Base-by-base conservation (phyloP, 2,113 vertebrate species). In the Gallinago jamesoni region DNA sequence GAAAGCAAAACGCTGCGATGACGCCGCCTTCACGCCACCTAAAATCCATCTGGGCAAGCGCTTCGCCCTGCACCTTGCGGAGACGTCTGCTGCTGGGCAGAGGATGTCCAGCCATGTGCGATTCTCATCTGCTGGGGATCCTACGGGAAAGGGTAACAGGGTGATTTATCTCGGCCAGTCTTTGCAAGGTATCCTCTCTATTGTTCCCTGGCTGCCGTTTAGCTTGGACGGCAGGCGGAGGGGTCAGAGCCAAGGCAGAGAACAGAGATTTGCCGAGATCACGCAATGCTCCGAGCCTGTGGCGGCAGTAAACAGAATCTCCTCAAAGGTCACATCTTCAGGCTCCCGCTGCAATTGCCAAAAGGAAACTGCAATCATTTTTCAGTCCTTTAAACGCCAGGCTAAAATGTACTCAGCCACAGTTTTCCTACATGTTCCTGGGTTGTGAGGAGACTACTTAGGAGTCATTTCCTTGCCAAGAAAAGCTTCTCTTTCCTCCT, bases 311-410 rank as follows among this genome's bases (percentile, higher is more conserved):
- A 98, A 98, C 96, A 96, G 84, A 96, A 93, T 89, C 94, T 94
- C 95, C 94, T 69, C 70, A 98, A 97, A 98, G 98, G 97, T 98
- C 98, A 97, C 96, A 90, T 77, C 96, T 86, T 53, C 56, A 80
- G 95, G 93, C 95, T 95, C 97, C 95, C 90, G 18, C 92, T 79
- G 95, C 86, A 56, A 87, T 43, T 63, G 91, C 92, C 92, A 57
- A 73, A 73, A 98, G 97, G 98, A 98, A 98, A 93, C 98, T 82
- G 94, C 98, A 87, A 79, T 98, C 97, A 98, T 98, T 98, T 98
- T 94, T 98, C 98, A 98, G 97, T 33, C 89, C 94, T 95, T 96
- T 95, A 98, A 97, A 98, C 93, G 95, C 95, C 97, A 89, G 85
- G 94, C 97, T 96, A 72, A 94, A 96, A 96, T 45, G 76, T 89